Evolutionary conservation across 2,113 vertebrate species (phyloP).

Genomic region (Paradisaea rubra): DNA sequence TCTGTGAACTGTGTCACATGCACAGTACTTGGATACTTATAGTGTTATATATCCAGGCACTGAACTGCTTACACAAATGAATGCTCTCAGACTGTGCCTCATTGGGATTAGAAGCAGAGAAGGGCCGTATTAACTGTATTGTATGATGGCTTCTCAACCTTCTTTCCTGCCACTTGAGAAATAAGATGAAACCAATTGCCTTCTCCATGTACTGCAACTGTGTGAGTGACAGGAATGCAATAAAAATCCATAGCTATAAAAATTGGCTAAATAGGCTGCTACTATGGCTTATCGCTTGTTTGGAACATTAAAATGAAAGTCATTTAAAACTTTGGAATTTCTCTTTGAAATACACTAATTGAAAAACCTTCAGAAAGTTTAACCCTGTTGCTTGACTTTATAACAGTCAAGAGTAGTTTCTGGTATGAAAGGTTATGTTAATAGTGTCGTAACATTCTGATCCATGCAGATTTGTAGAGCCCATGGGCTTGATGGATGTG

Average conservation of each 20-base stretch:
- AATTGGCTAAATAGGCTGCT: neutral
- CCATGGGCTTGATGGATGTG: neutral
- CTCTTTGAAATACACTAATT: neutral
- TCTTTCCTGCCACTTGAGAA: neutral
- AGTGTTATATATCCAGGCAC: neutral
- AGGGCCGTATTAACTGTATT: neutral
- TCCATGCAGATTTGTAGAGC: neutral
- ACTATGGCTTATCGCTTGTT: neutral
- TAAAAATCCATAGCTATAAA: neutral
- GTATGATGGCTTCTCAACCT: neutral
- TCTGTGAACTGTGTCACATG: neutral
- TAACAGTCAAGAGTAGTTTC: neutral
- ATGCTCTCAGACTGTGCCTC: neutral
- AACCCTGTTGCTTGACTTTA: neutral
- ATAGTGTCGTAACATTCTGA: neutral
- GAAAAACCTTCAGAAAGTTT: neutral
- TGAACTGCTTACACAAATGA: neutral
- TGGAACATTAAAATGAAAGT: neutral
- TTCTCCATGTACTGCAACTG: neutral
- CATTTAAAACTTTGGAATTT: neutral
- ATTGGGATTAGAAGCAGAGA: neutral
- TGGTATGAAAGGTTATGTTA: neutral
- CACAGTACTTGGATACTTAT: neutral
- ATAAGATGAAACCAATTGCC: neutral
- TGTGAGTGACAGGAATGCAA: neutral